phyloP scores from a whole-genome alignment of 1,140 invertebrate species.

The Bilobella aurantiaca region DNA sequence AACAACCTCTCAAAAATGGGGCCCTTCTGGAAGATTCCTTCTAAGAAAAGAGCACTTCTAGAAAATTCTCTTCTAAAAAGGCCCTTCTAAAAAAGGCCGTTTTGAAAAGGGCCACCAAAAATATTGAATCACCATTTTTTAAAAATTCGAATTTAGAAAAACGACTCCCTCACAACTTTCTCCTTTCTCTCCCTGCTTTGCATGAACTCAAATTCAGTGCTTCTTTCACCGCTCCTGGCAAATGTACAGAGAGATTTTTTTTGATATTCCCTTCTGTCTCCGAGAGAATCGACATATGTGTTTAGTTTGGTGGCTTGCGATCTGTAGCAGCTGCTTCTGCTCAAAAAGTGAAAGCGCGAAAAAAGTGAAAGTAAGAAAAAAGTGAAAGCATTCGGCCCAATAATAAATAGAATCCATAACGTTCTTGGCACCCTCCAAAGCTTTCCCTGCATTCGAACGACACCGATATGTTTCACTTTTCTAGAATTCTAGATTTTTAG shows the following conservation, averaged over 20 bases:
- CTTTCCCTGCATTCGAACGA: neutral
- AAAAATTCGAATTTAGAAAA: too few species aligned
- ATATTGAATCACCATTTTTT: too few species aligned
- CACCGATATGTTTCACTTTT: neutral
- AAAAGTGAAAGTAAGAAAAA: neutral
- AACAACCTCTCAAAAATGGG: neutral
- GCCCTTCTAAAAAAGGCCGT: too few species aligned
- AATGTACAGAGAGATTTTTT: too few species aligned
- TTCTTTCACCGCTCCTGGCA: conserved; percentile 3
- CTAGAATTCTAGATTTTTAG: neutral
- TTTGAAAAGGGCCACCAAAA: too few species aligned
- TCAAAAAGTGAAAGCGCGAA: neutral
- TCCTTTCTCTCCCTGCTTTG: too few species aligned
- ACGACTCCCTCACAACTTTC: too few species aligned
- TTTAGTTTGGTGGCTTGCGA: neutral
- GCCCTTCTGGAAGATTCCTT: too few species aligned
- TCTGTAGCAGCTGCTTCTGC: neutral
- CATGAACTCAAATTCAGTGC: too few species aligned
- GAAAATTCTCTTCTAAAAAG: too few species aligned
- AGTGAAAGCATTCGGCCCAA: neutral
- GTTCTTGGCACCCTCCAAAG: neutral
- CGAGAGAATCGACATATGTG: neutral
- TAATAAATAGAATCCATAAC: neutral
- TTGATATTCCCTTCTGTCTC: neutral
- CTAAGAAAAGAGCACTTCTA: too few species aligned